These are phyloP conservation scores for Coreoperca whiteheadi DNA, from an alignment of 2,113 vertebrate species.

Conservation along the genomic window DNA sequence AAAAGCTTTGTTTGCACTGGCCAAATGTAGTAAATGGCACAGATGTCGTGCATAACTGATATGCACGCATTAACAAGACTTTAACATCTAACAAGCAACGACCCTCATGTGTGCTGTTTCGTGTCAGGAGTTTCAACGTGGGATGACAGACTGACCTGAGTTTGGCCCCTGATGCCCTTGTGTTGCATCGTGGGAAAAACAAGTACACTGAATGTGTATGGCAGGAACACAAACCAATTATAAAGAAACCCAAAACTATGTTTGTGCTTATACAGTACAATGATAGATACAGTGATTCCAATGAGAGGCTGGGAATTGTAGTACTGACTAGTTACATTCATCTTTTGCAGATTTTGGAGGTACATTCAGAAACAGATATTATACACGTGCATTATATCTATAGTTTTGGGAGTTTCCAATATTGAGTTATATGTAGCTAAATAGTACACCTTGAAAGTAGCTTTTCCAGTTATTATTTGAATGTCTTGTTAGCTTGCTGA, in stretches of 20 bases:
- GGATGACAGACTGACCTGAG: background rate
- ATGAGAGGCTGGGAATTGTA: background rate
- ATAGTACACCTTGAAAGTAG: background rate
- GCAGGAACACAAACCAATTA: background rate
- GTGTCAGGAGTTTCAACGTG: background rate
- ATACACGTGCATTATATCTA: background rate
- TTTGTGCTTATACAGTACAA: background rate
- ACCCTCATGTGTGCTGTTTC: background rate
- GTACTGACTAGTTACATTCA: background rate
- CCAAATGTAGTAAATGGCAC: slow-evolving; percentile 3
- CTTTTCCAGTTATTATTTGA: background rate
- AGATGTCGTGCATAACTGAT: slow-evolving; percentile 6
- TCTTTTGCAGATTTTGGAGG: background rate
- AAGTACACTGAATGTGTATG: background rate
- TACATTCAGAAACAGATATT: background rate
- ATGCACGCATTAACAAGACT: slow-evolving; percentile 4
- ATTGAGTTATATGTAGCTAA: background rate
- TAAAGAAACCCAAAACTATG: background rate
- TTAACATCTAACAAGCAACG: background rate
- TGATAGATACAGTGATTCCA: background rate
- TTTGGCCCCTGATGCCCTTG: background rate
- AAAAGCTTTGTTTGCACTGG: background rate
- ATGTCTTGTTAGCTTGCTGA: background rate
- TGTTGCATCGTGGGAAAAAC: slow-evolving; percentile 9
- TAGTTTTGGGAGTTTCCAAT: background rate